These are phyloP conservation scores for Gymnocypris eckloni DNA, from an alignment of 2,797 vertebrate genomes.

Conservation along the genomic window DNA sequence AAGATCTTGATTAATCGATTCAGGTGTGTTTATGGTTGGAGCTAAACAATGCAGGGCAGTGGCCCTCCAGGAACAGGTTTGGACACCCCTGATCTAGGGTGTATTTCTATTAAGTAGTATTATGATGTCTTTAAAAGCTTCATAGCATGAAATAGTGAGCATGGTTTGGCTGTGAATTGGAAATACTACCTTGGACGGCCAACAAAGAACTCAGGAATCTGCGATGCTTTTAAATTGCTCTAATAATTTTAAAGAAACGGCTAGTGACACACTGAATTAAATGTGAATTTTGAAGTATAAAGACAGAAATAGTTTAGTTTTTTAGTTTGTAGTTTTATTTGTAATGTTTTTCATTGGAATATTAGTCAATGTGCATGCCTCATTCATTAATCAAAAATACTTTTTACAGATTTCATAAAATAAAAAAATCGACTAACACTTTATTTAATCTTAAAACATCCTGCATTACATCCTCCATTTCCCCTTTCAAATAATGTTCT, in stretches of 20 bases:
- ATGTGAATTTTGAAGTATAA: background rate
- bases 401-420: background rate
- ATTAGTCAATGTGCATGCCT: background rate
- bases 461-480: no score
- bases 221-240: background rate
- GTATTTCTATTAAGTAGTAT: background rate
- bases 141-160: background rate
- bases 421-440: background rate
- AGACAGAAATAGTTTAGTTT: background rate
- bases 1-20: background rate
- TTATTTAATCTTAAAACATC: background rate
- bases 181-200: background rate
- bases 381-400: background rate
- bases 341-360: background rate
- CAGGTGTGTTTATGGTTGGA: background rate
- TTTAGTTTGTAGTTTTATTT: background rate
- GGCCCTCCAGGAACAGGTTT: background rate
- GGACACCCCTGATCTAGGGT: background rate
- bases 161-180: background rate
- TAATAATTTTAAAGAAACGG: background rate
- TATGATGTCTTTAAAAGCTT: constrained; percentile 1
- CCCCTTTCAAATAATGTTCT: background rate
- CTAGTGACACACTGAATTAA: background rate
- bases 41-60: background rate
- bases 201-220: background rate